Evolutionary conservation across 2,888 invertebrate species (phyloP), one percentile per base, ranked within the genome.

Genomic region (Cosmia pyralina): DNA sequence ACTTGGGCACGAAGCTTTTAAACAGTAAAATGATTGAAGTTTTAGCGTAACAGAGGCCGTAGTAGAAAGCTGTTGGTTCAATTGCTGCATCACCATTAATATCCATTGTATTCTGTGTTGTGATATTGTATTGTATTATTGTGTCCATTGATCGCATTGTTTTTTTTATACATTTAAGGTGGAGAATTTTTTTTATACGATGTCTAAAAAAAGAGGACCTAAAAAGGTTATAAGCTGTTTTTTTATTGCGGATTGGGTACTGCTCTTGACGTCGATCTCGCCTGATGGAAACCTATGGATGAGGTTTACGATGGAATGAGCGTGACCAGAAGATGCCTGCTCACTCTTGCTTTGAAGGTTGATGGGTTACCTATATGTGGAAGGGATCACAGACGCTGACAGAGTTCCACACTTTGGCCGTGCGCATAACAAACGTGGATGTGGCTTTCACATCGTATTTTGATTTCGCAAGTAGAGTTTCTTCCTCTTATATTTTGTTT

Each of bases 1-100:
- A 73, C 52, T 79, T 73, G n/a, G 19, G 34, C 57, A 50, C 46
- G 19, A 52, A 59, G 59, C 34, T 53, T 70, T 74, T 48, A 53
- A 50, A 50, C 64, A 48, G 58, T 58, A 28, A 58, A 63, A 62
- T 46, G 0, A 73, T 73, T 79, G 5, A 38, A 62, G 28, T 50
- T 62, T n/a, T 17, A 22, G 28, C 13, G 55, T 5, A n/a, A 10
- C 44, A 52, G 48, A 22, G 34, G 34, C 19, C 22, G 52, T 22
- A n/a, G 58, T 0, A 6, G 11, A 19, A 17, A 22, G 11, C 17
- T 46, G 6, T 13, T 48, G 44, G 44, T 58, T 75, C 13, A 1
- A 58, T 75, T 38, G 13, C 13, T 17, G 17, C 34, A 11, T 53
- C 22, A 4, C 7, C 4, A 8, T 41, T n/a, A 17, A 34, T 46